Percentiles rank a stretch among this genome's conserved stretches.
These are phyloP conservation scores for Formica selysi DNA, from an alignment of 1,140 invertebrate species.

Conservation along the genomic window DNA sequence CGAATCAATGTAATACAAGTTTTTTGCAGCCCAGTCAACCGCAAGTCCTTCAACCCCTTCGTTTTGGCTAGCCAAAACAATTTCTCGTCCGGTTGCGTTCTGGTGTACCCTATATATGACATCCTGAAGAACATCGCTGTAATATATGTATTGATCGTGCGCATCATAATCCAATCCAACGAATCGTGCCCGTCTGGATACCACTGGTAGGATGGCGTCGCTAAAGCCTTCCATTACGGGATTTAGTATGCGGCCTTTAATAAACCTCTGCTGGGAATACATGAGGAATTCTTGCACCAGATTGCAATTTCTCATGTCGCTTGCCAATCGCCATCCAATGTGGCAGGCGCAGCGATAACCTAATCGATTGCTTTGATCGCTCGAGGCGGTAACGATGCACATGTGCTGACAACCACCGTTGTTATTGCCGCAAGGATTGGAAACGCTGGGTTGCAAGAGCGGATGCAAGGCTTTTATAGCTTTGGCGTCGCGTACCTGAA, in stretches of 20 bases:
- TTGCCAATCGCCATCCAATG: conserved; percentile 93
- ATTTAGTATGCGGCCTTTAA: conserved; percentile 97
- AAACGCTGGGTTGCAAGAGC: conserved; percentile 91
- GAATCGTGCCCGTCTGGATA: conserved; percentile 96
- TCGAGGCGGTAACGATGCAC: conserved; percentile 95
- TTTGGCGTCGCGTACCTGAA: conserved; percentile 91
- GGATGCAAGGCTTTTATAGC: conserved; percentile 94
- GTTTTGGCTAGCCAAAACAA: conserved; percentile 97
- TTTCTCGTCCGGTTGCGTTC: conserved; percentile 95
- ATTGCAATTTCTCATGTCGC: conserved; percentile 94
- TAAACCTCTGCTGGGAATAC: conserved; percentile 98
- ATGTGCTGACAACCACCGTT: conserved; percentile 98
- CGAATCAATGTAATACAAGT: conserved; percentile 99
- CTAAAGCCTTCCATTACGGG: conserved; percentile 96
- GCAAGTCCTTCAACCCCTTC: conserved; percentile 99
- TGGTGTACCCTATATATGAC: conserved; percentile 97
- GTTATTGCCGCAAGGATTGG: conserved; percentile 96
- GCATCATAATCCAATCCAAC: conserved; percentile 99
- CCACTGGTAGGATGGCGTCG: conserved; percentile 97
- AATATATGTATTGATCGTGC: conserved; percentile 96
- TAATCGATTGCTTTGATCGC: conserved; percentile 91
- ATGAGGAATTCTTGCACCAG: conserved; percentile 96
- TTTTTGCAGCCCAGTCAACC: conserved; percentile 98
- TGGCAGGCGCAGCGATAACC: conserved; percentile 98
- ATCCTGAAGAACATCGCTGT: conserved; percentile 98